These are phyloP conservation scores for Presbytis comata DNA, from an alignment of 2,797 vertebrate genomes.

Conservation along the genomic window DNA sequence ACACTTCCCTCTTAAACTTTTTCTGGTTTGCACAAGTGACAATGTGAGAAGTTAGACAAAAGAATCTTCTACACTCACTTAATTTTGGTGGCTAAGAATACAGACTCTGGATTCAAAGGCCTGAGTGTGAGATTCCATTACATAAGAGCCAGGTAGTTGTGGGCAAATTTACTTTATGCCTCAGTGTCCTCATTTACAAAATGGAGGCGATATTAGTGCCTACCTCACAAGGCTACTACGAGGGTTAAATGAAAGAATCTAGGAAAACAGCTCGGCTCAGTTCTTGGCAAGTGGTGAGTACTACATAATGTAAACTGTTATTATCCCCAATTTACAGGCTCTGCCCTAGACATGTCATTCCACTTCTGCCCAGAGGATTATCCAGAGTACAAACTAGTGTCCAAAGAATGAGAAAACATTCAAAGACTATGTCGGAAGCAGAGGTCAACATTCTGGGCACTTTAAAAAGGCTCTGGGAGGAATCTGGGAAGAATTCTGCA, in stretches of 20 bases:
- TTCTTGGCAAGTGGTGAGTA: background rate
- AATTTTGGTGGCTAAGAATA: background rate
- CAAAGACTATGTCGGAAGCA: background rate
- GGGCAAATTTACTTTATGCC: background rate
- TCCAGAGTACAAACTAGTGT: background rate
- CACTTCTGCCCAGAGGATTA: conserved; percentile 9
- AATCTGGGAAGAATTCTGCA: background rate
- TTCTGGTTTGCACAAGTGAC: background rate
- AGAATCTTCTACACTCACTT: background rate
- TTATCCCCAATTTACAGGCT: background rate
- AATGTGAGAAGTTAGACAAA: background rate
- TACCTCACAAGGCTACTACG: background rate
- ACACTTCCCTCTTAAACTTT: background rate
- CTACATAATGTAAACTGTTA: background rate
- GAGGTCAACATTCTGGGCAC: background rate
- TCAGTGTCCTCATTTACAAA: conserved; percentile 3
- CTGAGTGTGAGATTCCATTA: background rate
- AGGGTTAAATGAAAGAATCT: background rate
- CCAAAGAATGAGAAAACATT: background rate
- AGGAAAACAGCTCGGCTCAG: background rate
- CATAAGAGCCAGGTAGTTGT: background rate
- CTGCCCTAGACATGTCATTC: background rate
- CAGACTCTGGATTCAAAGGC: background rate
- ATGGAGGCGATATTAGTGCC: background rate
- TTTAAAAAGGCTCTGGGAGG: background rate